Evolutionary conservation across 2,888 invertebrate species (phyloP).

Genomic region (Myopa tessellatipennis): DNA sequence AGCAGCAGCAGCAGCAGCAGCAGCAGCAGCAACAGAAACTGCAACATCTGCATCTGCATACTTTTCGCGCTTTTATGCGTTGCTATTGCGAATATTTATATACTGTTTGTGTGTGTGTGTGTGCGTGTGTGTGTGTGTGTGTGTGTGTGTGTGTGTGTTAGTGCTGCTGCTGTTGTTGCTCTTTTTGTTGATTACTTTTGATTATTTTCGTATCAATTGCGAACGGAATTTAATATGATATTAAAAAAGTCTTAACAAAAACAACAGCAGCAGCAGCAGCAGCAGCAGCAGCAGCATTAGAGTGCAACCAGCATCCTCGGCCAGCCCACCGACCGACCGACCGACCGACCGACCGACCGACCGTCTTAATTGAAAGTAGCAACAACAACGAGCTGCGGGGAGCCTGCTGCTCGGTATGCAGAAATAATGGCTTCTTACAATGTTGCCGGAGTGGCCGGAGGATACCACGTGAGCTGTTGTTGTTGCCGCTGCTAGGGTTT

Average conservation of each 20-base stretch:
- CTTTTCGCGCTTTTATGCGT: constrained; percentile 52
- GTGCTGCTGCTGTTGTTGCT: constrained; percentile 21
- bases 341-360: not conserved
- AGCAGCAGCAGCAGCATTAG: not conserved
- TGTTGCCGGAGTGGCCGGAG: not conserved
- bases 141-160: constrained; percentile 34
- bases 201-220: constrained; percentile 54
- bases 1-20: constrained; percentile 18
- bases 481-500: not conserved
- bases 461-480: not conserved
- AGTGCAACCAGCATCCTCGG: not conserved
- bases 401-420: not conserved
- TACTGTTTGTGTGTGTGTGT: no score
- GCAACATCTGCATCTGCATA: constrained; percentile 40
- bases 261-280: constrained; percentile 37
- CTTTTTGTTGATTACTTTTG: constrained; percentile 43
- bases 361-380: constrained; percentile 5
- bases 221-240: constrained; percentile 58
- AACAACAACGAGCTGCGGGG: constrained; percentile 2
- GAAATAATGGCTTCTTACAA: constrained; percentile 11
- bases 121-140: no score
- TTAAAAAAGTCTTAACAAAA: constrained; percentile 57
- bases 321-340: not conserved
- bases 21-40: not conserved
- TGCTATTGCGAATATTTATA: not conserved